Evolutionary conservation across 2,888 invertebrate species (phyloP).

Genomic region (Heliconius aoede): DNA sequence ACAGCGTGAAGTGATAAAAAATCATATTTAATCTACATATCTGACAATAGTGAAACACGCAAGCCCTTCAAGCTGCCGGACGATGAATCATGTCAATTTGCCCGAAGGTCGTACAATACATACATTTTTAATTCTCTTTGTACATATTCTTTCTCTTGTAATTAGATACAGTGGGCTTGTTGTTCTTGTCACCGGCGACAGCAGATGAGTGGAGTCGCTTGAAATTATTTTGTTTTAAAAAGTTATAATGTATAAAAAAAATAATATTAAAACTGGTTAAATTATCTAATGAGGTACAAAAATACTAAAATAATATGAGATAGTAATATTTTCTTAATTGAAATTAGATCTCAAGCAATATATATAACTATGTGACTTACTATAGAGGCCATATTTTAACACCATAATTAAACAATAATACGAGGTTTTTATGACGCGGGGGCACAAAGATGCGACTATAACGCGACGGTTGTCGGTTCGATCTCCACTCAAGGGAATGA

Average conservation of each 20-base stretch:
- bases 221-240: not conserved
- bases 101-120: conserved; percentile 39
- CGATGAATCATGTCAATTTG: conserved; percentile 38
- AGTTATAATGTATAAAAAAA: not conserved
- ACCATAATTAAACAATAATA: too few relatives aligned
- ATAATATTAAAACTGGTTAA: too few relatives aligned
- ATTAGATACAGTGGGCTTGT: conserved; percentile 47
- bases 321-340: too few relatives aligned
- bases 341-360: too few relatives aligned
- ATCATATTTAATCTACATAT: not conserved
- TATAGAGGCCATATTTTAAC: too few relatives aligned
- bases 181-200: conserved; percentile 36
- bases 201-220: conserved; percentile 14
- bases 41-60: not conserved
- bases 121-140: conserved; percentile 42
- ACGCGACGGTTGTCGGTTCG: too few relatives aligned
- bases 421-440: too few relatives aligned
- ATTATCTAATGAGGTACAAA: too few relatives aligned
- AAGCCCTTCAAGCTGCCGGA: conserved; percentile 5
- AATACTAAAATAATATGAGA: too few relatives aligned
- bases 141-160: conserved; percentile 46
- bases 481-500: too few relatives aligned
- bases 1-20: not conserved
- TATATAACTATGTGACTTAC: too few relatives aligned
- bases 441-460: too few relatives aligned